These are phyloP conservation scores for Apogon hyalosoma DNA, from an alignment of 2,797 vertebrate genomes.

Conservation along the genomic window DNA sequence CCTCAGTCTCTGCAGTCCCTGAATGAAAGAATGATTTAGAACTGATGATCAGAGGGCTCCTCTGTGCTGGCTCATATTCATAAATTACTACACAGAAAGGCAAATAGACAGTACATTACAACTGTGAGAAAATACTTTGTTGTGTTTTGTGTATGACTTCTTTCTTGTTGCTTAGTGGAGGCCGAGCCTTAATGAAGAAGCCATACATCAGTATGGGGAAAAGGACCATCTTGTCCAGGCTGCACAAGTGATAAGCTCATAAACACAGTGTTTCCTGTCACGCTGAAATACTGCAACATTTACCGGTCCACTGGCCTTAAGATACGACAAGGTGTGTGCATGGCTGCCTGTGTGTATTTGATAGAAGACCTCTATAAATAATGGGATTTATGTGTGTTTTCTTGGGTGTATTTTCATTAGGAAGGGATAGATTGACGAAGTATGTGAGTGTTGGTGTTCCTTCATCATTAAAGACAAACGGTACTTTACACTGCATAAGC, in stretches of 20 bases:
- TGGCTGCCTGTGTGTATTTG: constrained; percentile 44
- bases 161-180: constrained; percentile 25
- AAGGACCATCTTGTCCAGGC: constrained; percentile 34
- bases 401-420: constrained; percentile 2
- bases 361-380: constrained; percentile 42
- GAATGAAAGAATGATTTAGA: constrained; percentile 22
- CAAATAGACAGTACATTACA: background rate
- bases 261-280: constrained; percentile 65
- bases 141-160: constrained; percentile 1
- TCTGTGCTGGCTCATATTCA: constrained; percentile 29
- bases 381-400: constrained; percentile 17
- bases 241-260: constrained; percentile 58
- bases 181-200: constrained; percentile 60
- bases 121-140: background rate
- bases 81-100: constrained; percentile 27
- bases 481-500: background rate
- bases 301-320: constrained; percentile 54
- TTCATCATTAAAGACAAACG: constrained; percentile 31
- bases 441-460: background rate
- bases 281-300: constrained; percentile 69
- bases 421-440: background rate
- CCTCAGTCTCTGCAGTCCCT: background rate
- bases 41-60: constrained; percentile 18
- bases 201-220: constrained; percentile 57
- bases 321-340: constrained; percentile 37